Conservation (phyloP, 2,113 vertebrate species). For the Mobula hypostoma region DNA sequence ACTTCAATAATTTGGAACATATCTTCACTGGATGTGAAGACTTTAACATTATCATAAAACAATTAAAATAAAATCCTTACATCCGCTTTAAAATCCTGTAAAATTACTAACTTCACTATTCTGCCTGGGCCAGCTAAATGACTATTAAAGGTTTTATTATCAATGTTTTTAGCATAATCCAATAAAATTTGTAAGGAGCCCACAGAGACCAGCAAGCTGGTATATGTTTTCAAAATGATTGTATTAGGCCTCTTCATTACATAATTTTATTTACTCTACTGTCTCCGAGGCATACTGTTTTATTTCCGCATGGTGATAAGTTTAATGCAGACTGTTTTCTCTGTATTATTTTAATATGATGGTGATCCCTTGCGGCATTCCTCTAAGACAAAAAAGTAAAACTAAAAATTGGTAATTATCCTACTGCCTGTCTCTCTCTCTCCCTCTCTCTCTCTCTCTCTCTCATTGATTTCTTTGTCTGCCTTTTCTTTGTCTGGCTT, state of each 20-base stretch:
- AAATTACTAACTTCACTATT: neutral
- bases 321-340: conserved; percentile 31
- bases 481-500: neutral
- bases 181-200: conserved; percentile 16
- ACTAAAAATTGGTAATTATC: conserved; percentile 4
- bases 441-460: neutral
- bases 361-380: neutral
- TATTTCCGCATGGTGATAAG: neutral
- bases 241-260: neutral
- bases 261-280: conserved; percentile 21
- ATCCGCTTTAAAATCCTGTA: neutral
- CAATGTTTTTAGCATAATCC: conserved; percentile 25
- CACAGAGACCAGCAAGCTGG: neutral
- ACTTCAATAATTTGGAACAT: neutral
- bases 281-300: conserved; percentile 11
- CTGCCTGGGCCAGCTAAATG: conserved; percentile 6
- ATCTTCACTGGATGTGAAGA: neutral
- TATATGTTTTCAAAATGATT: conserved; percentile 28
- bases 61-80: conserved; percentile 11
- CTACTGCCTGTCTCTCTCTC: neutral
- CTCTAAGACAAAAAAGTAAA: neutral
- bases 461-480: neutral
- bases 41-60: conserved; percentile 16
- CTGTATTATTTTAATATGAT: conserved; percentile 3
- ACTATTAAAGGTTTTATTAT: neutral